phyloP scores from a whole-genome alignment of 2,888 invertebrate species.

The Drosophila dives region DNA sequence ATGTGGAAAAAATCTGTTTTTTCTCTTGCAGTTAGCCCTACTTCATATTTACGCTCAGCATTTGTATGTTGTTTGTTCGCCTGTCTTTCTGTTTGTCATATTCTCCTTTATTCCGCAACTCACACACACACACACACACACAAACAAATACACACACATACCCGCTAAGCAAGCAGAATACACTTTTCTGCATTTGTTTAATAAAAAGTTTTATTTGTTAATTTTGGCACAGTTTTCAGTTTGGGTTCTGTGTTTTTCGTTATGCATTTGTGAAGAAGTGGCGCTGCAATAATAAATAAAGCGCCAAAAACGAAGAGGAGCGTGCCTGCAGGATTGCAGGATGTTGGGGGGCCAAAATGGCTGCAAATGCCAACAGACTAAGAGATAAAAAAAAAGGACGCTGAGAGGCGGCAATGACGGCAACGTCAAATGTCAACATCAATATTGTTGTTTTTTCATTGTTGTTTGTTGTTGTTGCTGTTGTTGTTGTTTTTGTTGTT shows the following conservation, averaged over 20 bases:
- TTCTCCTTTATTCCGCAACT: conserved; percentile 36
- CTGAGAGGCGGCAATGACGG: conserved; percentile 49
- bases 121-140: conserved; percentile 9
- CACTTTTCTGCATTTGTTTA: conserved; percentile 69
- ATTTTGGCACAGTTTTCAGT: conserved; percentile 71
- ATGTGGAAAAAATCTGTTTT: conserved; percentile 16
- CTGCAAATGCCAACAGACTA: conserved; percentile 53
- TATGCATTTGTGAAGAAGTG: conserved; percentile 54
- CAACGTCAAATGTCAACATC: conserved; percentile 81
- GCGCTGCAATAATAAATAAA: conserved; percentile 74
- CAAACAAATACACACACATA: conserved; percentile 12
- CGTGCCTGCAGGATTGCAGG: background rate
- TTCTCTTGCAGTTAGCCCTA: conserved; percentile 10
- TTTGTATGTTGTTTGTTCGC: conserved; percentile 35
- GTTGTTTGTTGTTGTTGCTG: conserved; percentile 41
- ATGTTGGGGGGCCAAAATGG: conserved; percentile 21
- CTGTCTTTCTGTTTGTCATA: conserved; percentile 31
- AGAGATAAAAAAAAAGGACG: conserved; percentile 45
- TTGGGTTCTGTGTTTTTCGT: conserved; percentile 32
- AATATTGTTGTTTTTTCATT: conserved; percentile 48
- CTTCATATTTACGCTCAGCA: conserved; percentile 40
- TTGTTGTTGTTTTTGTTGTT: conserved; percentile 39
- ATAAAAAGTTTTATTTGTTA: conserved; percentile 75
- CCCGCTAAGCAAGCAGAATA: conserved; percentile 60
- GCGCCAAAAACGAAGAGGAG: conserved; percentile 33